A percentile compares a stretch with the other conserved stretches of the same genome.
phyloP scores from a whole-genome alignment of 2,888 invertebrate genomes.

The Hirtodrosophila cameraria region DNA sequence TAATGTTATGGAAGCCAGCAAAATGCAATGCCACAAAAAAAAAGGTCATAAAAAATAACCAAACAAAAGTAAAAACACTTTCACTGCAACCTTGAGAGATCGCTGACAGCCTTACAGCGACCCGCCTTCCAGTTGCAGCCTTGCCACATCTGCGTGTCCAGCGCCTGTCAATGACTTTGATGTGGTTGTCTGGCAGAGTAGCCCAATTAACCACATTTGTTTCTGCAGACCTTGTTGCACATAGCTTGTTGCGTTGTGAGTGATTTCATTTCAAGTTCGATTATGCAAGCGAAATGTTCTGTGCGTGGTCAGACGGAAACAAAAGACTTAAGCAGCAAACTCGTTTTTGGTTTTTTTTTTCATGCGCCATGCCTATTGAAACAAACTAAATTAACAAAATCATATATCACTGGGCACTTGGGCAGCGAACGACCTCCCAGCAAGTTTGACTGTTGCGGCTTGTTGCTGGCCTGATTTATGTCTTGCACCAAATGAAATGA shows the following conservation, averaged over 20 bases:
- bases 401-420: slow-evolving; percentile 69
- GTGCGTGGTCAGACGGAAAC: slow-evolving; percentile 32
- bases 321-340: slow-evolving; percentile 70
- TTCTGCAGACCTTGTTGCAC: too few species aligned
- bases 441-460: slow-evolving; percentile 53
- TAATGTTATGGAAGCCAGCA: slow-evolving; percentile 68
- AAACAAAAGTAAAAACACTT: slow-evolving; percentile 78
- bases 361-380: slow-evolving; percentile 46
- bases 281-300: slow-evolving; percentile 69
- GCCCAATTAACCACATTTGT: slow-evolving; percentile 74
- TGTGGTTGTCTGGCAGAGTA: slow-evolving; percentile 29
- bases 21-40: slow-evolving; percentile 56
- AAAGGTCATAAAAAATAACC: slow-evolving; percentile 59
- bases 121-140: slow-evolving; percentile 5
- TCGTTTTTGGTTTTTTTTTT: slow-evolving; percentile 41
- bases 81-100: slow-evolving; percentile 79
- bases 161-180: slow-evolving; percentile 30
- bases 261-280: slow-evolving; percentile 62
- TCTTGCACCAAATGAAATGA: slow-evolving; percentile 79
- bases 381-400: slow-evolving; percentile 75
- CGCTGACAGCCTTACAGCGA: slow-evolving; percentile 12
- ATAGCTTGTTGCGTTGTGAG: slow-evolving; percentile 40
- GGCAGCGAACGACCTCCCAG: slow-evolving; percentile 70
- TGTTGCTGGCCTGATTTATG: slow-evolving; percentile 77
- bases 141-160: slow-evolving; percentile 14